phyloP scores from a whole-genome alignment of 2,797 vertebrate genomes.

The Nyctalus aviator region DNA sequence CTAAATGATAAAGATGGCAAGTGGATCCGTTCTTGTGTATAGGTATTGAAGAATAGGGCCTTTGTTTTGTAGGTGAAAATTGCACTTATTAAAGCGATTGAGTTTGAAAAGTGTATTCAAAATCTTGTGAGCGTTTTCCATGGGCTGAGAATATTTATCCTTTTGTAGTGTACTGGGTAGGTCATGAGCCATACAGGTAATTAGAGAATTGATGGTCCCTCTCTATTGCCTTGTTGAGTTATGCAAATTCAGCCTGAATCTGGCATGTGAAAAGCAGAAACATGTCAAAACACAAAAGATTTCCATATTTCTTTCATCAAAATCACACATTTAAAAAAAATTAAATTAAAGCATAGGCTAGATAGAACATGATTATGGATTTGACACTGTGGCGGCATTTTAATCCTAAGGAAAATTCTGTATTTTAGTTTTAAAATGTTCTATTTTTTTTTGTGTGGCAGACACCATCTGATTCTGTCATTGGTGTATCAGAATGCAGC shows the following conservation, averaged over 20 bases:
- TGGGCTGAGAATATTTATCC: constrained; percentile 58
- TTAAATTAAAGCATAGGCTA: constrained; percentile 32
- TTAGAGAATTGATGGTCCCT: neutral
- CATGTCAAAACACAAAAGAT: constrained; percentile 11
- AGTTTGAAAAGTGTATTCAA: constrained; percentile 52
- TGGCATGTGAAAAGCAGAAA: constrained; percentile 12
- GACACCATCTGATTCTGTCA: neutral
- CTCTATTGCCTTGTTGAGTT: neutral
- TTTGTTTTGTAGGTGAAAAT: constrained; percentile 63
- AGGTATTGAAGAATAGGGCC: neutral
- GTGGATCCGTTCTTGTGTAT: neutral
- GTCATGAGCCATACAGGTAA: constrained; percentile 20
- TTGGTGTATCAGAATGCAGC: constrained; percentile 14
- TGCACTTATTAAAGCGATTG: constrained; percentile 54
- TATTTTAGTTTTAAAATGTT: neutral
- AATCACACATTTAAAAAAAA: neutral
- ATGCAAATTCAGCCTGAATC: neutral
- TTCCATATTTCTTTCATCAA: constrained; percentile 33
- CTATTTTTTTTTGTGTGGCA: neutral
- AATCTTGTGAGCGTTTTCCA: constrained; percentile 30
- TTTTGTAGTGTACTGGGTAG: neutral
- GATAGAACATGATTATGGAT: neutral
- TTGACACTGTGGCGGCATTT: neutral
- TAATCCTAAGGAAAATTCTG: neutral
- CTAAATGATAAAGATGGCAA: constrained; percentile 48